Conservation (phyloP, 2,113 vertebrate genomes). For the Pseudopodoces humilis region DNA sequence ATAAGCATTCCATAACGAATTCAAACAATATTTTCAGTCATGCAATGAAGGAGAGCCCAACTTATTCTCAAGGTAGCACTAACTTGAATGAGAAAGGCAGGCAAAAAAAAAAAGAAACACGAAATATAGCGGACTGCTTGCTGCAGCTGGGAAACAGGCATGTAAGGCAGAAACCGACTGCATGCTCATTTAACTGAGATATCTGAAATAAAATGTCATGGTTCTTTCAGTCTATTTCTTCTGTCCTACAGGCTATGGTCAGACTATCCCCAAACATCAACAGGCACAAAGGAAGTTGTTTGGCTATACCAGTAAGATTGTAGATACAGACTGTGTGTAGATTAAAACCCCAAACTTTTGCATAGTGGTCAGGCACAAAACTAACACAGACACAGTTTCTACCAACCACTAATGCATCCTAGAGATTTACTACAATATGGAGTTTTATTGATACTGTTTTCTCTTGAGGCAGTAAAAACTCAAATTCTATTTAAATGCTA, state of each 20-base stretch:
- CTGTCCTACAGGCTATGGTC: not conserved
- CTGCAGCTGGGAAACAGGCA: not conserved
- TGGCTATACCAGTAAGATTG: not conserved
- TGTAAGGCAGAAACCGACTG: not conserved
- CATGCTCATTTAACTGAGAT: not conserved
- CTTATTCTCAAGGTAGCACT: not conserved
- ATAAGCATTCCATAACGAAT: not conserved
- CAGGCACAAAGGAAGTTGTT: not conserved
- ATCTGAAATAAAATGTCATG: not conserved
- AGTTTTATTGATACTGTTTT: not conserved
- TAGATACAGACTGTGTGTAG: rapidly evolving
- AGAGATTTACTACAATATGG: not conserved
- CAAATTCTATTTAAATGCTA: not conserved
- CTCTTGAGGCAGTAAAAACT: not conserved
- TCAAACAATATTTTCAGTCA: not conserved
- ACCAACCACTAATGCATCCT: not conserved
- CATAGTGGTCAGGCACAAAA: not conserved
- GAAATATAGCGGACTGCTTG: not conserved
- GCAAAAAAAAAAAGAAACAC: not conserved
- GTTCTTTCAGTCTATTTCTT: not conserved
- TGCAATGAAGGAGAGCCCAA: not conserved
- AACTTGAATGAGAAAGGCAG: not conserved
- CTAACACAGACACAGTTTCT: not conserved
- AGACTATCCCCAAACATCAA: not conserved
- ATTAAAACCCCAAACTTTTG: not conserved